Percentiles rank a stretch among this genome's conserved stretches.
These are phyloP conservation scores for Xestia rhomboidea DNA, from an alignment of 2,888 invertebrate species.

Conservation along the genomic window DNA sequence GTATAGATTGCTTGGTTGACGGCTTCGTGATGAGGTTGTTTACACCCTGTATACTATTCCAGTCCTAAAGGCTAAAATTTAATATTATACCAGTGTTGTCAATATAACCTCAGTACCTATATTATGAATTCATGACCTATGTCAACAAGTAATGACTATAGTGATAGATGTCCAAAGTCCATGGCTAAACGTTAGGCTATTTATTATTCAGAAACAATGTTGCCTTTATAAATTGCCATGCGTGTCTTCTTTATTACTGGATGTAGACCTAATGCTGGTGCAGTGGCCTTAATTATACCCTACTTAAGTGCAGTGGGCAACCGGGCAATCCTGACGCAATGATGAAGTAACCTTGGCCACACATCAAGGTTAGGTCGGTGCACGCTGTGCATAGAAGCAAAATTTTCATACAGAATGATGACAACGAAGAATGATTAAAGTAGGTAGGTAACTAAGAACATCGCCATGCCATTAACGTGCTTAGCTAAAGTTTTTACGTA, in stretches of 20 bases:
- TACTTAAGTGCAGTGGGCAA: not conserved
- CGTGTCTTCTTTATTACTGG: constrained; percentile 20
- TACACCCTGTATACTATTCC: too few species aligned
- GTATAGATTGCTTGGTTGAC: too few species aligned
- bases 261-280: constrained; percentile 4
- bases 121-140: not conserved
- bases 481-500: not conserved
- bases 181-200: not conserved
- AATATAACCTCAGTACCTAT: not conserved
- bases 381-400: too few species aligned
- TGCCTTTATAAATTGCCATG: constrained; percentile 5
- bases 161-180: not conserved
- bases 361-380: constrained; percentile 23
- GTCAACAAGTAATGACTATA: not conserved
- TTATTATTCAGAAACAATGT: not conserved
- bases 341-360: constrained; percentile 37
- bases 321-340: not conserved
- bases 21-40: too few species aligned
- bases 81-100: not conserved
- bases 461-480: not conserved
- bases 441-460: not conserved
- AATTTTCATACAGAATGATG: constrained; percentile 9
- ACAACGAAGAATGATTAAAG: constrained; percentile 13
- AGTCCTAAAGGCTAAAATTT: not conserved
- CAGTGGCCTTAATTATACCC: constrained; percentile 25